Percentiles rank a stretch among this genome's conserved stretches.
phyloP scores from a whole-genome alignment of 2,797 vertebrate species.

The Smutsia temminckii region DNA sequence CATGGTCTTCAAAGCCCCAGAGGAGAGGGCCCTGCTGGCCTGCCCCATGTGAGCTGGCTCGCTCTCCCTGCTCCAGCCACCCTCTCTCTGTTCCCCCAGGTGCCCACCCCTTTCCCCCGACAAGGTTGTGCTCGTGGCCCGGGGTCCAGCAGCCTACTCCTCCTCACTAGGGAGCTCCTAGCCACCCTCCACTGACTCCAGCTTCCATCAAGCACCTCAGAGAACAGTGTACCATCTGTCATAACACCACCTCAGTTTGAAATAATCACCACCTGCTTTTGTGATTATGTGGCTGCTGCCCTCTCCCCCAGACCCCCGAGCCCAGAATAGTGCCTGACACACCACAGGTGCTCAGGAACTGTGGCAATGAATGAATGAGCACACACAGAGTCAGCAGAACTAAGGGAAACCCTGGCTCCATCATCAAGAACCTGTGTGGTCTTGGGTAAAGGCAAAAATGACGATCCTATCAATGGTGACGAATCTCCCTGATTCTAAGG shows the following conservation, averaged over 20 bases:
- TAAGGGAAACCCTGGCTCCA: background rate
- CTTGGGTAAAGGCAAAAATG: background rate
- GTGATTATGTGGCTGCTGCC: background rate
- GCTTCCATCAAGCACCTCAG: background rate
- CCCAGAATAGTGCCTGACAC: background rate
- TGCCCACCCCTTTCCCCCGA: accelerated
- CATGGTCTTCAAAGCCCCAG: accelerated
- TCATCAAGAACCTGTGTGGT: background rate
- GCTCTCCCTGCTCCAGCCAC: background rate
- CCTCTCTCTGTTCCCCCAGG: background rate
- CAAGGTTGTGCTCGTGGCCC: background rate
- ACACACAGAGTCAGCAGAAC: background rate
- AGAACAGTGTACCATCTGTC: accelerated
- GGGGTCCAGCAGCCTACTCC: accelerated
- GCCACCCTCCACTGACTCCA: no score
- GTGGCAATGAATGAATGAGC: background rate
- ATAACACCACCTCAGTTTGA: no score
- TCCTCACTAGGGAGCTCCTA: background rate
- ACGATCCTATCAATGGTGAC: accelerated
- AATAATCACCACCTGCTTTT: accelerated
- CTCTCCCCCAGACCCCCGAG: background rate
- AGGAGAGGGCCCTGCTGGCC: background rate
- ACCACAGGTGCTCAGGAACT: background rate
- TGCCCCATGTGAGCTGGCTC: background rate
- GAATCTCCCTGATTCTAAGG: background rate